Conservation (phyloP, 2,888 invertebrate genomes). For the Mimachlamys varia region DNA sequence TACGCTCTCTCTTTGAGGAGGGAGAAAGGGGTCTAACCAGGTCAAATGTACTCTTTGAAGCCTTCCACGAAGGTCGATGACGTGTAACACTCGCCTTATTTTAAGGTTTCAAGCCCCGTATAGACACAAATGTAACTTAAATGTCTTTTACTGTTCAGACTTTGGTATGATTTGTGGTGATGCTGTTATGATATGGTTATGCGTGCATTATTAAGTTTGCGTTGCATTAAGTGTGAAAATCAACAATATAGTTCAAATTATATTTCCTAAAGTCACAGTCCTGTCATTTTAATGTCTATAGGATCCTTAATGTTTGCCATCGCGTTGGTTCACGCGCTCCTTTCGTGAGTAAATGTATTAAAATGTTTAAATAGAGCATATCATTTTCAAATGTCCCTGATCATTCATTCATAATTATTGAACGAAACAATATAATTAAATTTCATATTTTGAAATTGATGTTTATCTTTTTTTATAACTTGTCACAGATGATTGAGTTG, state of each 20-base stretch:
- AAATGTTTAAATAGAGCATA: slow-evolving; percentile 36
- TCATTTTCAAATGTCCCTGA: neutral
- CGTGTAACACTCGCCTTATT: neutral
- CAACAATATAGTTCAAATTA: neutral
- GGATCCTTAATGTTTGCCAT: neutral
- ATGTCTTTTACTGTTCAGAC: too few relatives aligned
- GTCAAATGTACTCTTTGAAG: slow-evolving; percentile 34
- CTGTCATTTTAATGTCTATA: neutral
- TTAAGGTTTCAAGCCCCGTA: neutral
- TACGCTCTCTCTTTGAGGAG: neutral
- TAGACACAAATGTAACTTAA: neutral
- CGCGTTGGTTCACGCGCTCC: neutral
- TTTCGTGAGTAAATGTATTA: slow-evolving; percentile 10
- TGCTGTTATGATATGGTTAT: too few relatives aligned
- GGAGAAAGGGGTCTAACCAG: neutral
- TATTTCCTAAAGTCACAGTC: neutral
- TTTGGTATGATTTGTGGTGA: too few relatives aligned
- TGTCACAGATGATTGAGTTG: slow-evolving; percentile 13
- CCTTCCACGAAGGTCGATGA: neutral
- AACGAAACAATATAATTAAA: slow-evolving; percentile 29
- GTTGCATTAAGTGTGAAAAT: too few relatives aligned
- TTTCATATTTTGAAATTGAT: slow-evolving; percentile 31
- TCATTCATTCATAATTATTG: slow-evolving; percentile 32
- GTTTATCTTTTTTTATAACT: neutral
- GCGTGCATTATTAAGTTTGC: too few relatives aligned